Base-by-base conservation (phyloP, 2,888 invertebrate species). In the Leptothorax acervorum region DNA sequence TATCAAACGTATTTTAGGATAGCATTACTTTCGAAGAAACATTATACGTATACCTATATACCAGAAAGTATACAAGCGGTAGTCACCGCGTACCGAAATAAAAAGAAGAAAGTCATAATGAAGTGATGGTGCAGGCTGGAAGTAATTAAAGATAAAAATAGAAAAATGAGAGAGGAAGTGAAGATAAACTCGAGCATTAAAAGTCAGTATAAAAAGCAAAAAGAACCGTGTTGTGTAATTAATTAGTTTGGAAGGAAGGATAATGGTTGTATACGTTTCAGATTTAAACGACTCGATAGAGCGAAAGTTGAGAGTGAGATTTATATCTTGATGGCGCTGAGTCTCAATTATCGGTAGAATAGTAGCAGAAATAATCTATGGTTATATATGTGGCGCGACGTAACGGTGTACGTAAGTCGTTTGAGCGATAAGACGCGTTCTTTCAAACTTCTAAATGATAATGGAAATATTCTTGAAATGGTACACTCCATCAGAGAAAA, bases 391-490 rank as follows among this genome's bases (percentile, higher is more conserved):
- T 35, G 6, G 6, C 18, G 28, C 28, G 28, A 45, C 2, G 28
- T 66, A 45, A 66, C 15, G 28, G 28, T 66, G 28, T 28, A 15
- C 3, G 28, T 68, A 31, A 68, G 48, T 18, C 28, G 31, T 48
- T 68, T 48, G 66, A 48, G 31, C 66, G 66, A 68, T 48, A 48
- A 48, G 66, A 48, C 31, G 28, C 31, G 28, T 48, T 68, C 66
- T 48, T 68, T 48, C 66, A 66, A 66, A 66, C 66, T 48, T 48
- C 31, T 68, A 31, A 68, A 68, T 48, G 48, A 68, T 68, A 68
- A 68, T 68, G 66, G 66, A 68, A 68, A 48, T 68, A 18, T 68
- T 48, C 66, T 68, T 11, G 48, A 48, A 28, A 68, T 18, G 4
- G 23, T 23, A 23, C 31, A 48, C 18, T 31, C 18, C 18, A 9